A percentile compares a stretch with the other conserved stretches of the same genome.
phyloP scores from a whole-genome alignment of 2,113 vertebrate species.

The Steatornis caripensis region DNA sequence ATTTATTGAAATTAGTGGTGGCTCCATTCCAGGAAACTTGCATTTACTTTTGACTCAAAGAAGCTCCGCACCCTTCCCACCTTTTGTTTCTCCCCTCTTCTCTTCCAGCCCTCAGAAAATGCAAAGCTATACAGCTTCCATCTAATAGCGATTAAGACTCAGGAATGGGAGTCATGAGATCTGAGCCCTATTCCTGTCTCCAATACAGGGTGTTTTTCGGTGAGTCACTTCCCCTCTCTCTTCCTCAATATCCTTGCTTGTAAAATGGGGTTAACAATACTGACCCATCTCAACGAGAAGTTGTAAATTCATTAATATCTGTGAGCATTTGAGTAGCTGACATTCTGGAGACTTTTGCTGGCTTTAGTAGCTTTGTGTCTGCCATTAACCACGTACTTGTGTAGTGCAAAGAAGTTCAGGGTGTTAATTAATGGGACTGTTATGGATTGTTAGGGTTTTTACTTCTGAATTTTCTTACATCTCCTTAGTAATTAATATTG shows the following conservation, averaged over 20 bases:
- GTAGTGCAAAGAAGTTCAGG: neutral
- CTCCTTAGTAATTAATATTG: constrained; percentile 16
- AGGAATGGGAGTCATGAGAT: constrained; percentile 37
- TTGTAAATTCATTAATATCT: neutral
- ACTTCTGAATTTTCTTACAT: neutral
- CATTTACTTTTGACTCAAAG: constrained; percentile 47
- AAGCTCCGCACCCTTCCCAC: constrained; percentile 29
- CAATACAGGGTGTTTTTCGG: neutral
- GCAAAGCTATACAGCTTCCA: neutral
- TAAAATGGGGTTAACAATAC: constrained; percentile 6
- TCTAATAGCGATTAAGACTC: neutral
- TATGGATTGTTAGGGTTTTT: neutral
- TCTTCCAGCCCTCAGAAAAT: neutral
- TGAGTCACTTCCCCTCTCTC: constrained; percentile 54
- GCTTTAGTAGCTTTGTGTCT: neutral
- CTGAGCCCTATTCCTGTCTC: constrained; percentile 25
- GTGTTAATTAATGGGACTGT: neutral
- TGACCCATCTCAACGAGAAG: neutral
- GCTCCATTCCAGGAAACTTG: constrained; percentile 56
- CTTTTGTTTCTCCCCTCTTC: constrained; percentile 12
- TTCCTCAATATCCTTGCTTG: constrained; percentile 23
- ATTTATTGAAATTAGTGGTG: constrained; percentile 65
- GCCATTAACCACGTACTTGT: neutral
- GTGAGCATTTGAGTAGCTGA: neutral
- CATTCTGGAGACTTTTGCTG: neutral